Conservation (phyloP, 1,140 invertebrate species). For the Neuroterus valhalla region DNA sequence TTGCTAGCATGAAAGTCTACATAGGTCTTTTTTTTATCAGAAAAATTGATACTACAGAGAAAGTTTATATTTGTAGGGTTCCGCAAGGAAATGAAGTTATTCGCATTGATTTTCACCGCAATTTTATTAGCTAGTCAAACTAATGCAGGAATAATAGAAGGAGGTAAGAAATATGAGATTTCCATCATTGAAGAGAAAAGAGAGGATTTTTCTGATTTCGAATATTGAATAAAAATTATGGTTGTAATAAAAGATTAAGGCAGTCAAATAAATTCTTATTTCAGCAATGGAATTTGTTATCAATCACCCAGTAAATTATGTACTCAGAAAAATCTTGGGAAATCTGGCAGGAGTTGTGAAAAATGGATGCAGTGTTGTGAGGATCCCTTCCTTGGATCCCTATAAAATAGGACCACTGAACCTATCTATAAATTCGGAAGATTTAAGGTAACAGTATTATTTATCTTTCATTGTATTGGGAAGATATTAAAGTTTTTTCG, state of each 20-base stretch:
- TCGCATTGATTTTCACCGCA: neutral
- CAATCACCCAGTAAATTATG: neutral
- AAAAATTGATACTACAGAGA: neutral
- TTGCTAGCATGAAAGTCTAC: too few species aligned
- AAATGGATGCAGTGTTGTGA: constrained; percentile 33
- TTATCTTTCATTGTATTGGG: constrained; percentile 5
- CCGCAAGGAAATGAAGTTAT: neutral
- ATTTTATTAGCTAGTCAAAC: neutral
- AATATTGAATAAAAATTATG: too few species aligned
- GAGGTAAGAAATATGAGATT: neutral
- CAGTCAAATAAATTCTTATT: neutral
- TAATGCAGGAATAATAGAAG: too few species aligned
- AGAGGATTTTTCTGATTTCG: neutral
- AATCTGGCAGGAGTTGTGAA: constrained; percentile 32
- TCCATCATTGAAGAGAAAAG: too few species aligned
- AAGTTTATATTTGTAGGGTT: neutral
- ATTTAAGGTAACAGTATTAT: neutral
- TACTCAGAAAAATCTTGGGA: constrained; percentile 35
- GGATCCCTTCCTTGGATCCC: constrained; percentile 43
- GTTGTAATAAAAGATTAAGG: neutral
- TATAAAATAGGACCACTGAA: neutral
- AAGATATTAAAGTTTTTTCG: neutral
- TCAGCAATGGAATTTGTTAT: neutral
- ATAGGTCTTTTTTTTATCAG: too few species aligned
- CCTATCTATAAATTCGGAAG: neutral